Evolutionary conservation across 2,888 invertebrate species (phyloP).

Genomic region (Eupithecia subfuscata): DNA sequence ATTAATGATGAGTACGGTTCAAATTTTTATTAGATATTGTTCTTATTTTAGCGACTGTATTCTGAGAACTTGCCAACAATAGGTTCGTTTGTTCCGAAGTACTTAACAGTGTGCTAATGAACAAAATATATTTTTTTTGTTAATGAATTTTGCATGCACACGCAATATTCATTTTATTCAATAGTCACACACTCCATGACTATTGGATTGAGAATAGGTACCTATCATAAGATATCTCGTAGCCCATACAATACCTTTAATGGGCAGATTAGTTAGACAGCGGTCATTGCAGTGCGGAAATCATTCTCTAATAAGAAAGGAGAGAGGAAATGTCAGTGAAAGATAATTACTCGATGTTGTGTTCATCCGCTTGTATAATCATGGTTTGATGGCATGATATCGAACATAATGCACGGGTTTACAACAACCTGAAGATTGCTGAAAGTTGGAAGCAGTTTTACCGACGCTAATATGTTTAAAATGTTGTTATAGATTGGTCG

Average conservation of each 20-base stretch:
- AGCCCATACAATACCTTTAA: not conserved
- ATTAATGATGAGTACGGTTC: not conserved
- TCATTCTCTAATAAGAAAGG: slow-evolving; percentile 26
- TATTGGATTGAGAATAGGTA: not conserved
- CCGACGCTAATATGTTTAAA: not conserved
- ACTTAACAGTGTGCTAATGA: not conserved
- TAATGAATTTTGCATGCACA: not conserved
- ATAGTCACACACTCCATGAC: not conserved
- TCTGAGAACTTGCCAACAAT: not conserved
- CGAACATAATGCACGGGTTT: not conserved
- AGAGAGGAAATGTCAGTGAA: slow-evolving; percentile 34
- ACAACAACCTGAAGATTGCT: not conserved
- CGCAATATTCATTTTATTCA: no score
- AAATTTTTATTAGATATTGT: not conserved
- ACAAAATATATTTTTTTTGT: not conserved
- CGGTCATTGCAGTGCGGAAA: slow-evolving; percentile 23
- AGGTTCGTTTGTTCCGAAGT: not conserved
- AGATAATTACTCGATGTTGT: slow-evolving; percentile 24
- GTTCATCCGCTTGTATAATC: slow-evolving; percentile 26
- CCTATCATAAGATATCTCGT: not conserved
- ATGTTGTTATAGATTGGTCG: not conserved
- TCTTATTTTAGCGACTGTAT: not conserved
- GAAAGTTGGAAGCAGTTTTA: not conserved
- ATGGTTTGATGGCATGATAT: not conserved
- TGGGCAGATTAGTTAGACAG: slow-evolving; percentile 1